Base-by-base conservation (phyloP, 2,888 invertebrate species). In the Thera britannica region DNA sequence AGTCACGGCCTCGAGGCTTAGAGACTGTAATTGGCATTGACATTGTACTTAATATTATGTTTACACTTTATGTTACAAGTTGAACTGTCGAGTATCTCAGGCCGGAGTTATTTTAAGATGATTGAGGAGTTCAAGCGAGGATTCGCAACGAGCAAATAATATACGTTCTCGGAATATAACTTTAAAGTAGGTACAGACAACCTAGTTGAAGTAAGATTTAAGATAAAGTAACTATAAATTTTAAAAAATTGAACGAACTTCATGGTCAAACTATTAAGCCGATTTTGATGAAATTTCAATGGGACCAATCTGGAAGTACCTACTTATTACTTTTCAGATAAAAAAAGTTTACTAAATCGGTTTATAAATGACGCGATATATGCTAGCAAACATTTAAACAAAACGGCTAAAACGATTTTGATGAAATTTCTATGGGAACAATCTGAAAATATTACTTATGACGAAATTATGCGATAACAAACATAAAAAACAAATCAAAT, bases 11-110 rank as follows among this genome's bases (percentile, higher is more conserved):
- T 83, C 79, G 75, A 58, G 78, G 77, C 77, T 82, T 79, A 82
- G 79, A 77, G 78, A 80, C 67, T 77, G 75, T 83, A 83, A 83
- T 83, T 83, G 82, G 73, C 83, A 85, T 85, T 86, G 85, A 84
- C 83, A 82, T 84, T 87, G 81, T 79, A 77, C 78, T 78, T 82
- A 79, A 58, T 60, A 58, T 59, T 56, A 75, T 77, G 74, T 76
- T 57, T 57, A 57, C 57, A 57, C 41, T 56, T 77, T 78, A 78
- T 71, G 77, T 76, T 35, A 59, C 58, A 70, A 67, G 57, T 57
- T 60, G 59, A 67, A 70, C 57, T 38, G 55, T 61, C 34, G 49
- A 46, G 59, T 62, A 58, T 60, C 65, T 59, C 12, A 60, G 59
- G 34, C 58, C 38, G 9, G 62, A 49, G 66, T 56, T 73, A 71